Conservation (phyloP, 2,797 vertebrate genomes). For the Adelosebastes latens region DNA sequence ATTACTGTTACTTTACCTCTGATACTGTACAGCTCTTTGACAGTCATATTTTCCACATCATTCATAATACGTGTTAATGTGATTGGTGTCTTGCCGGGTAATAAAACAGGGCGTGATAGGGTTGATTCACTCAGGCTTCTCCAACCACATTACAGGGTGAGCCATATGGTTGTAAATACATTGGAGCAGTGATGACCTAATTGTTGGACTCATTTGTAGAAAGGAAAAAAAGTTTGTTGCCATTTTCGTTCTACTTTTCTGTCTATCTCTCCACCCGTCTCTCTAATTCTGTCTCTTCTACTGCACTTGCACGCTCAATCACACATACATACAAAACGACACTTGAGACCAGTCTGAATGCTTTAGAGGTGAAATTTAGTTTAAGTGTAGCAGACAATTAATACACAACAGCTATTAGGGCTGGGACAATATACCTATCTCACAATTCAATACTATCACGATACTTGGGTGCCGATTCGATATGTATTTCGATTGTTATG, state of each 20-base stretch:
- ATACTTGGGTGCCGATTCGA: too few species aligned
- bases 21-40: not conserved
- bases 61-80: conserved; percentile 43
- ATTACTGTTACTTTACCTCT: conserved; percentile 22
- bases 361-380: not conserved
- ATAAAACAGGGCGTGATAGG: conserved; percentile 56
- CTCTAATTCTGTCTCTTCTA: not conserved
- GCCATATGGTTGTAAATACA: conserved; percentile 18
- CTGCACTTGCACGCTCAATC: not conserved
- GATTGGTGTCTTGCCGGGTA: conserved; percentile 42
- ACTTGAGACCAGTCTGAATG: not conserved
- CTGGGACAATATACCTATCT: too few species aligned
- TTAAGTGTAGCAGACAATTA: not conserved
- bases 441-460: too few species aligned
- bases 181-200: conserved; percentile 38
- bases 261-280: not conserved
- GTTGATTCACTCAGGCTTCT: conserved; percentile 35
- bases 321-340: not conserved
- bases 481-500: too few species aligned
- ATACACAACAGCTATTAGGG: too few species aligned
- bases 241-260: conserved; percentile 8
- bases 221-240: conserved; percentile 2
- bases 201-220: conserved; percentile 16
- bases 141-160: conserved; percentile 25
- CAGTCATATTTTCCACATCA: conserved; percentile 61